Evolutionary conservation across 2,888 invertebrate species (phyloP).

Genomic region (Erebia palarica): DNA sequence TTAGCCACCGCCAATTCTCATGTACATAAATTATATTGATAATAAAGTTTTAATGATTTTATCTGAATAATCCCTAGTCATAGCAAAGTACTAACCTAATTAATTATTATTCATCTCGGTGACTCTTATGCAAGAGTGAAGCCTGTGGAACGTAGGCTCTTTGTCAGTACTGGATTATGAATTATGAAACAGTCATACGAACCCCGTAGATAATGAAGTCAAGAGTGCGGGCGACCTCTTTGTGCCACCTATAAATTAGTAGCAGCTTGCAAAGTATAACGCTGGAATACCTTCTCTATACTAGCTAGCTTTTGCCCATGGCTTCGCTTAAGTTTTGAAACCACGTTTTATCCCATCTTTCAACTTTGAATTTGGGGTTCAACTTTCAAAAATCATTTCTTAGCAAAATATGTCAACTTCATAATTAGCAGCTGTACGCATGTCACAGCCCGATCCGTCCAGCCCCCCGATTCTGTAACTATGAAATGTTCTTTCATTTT

Average conservation of each 20-base stretch:
- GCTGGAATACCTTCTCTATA: not conserved
- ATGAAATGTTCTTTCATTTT: too few species aligned
- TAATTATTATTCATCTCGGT: slow-evolving; percentile 1
- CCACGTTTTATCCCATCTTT: too few species aligned
- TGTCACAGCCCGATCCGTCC: too few species aligned
- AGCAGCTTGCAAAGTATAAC: not conserved
- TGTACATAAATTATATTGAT: too few species aligned
- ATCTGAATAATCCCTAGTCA: not conserved
- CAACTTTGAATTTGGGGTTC: too few species aligned
- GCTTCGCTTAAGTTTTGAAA: too few species aligned
- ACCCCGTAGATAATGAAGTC: slow-evolving; percentile 6
- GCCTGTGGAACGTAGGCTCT: not conserved
- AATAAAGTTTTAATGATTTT: not conserved
- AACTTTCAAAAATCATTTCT: too few species aligned
- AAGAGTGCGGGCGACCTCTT: not conserved
- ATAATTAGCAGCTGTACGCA: too few species aligned
- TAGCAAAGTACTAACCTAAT: slow-evolving; percentile 6
- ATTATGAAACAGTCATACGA: slow-evolving; percentile 12
- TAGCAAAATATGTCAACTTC: too few species aligned
- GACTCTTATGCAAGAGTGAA: slow-evolving; percentile 7
- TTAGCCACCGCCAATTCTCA: too few species aligned
- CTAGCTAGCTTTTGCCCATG: too few species aligned
- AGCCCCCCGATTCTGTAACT: too few species aligned
- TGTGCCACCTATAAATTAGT: not conserved
- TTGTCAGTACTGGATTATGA: slow-evolving; percentile 4